phyloP scores from a whole-genome alignment of 2,113 vertebrate genomes.

The Serilophus lunatus region DNA sequence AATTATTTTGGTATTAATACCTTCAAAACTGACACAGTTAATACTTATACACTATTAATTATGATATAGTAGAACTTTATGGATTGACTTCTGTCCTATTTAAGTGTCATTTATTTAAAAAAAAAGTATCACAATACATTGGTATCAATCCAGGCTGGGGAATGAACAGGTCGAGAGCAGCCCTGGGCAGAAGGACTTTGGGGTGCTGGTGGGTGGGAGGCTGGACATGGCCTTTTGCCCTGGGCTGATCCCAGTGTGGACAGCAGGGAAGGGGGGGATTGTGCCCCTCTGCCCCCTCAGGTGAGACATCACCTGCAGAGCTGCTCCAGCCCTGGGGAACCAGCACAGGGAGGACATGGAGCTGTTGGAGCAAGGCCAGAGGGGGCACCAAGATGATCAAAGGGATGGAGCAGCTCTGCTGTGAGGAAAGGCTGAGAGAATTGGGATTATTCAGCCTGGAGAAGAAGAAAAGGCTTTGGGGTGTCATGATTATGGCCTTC shows the following conservation, averaged over 20 bases:
- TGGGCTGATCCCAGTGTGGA: not conserved
- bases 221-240: not conserved
- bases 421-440: not conserved
- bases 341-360: not conserved
- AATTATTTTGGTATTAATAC: not conserved
- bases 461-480: not conserved
- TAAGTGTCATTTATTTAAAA: not conserved
- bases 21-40: not conserved
- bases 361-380: not conserved
- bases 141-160: not conserved
- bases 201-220: not conserved
- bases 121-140: not conserved
- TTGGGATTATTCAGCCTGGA: not conserved
- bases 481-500: fast-evolving
- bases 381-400: not conserved
- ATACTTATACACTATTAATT: not conserved
- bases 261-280: not conserved
- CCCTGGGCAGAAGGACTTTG: not conserved
- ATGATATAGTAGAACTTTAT: not conserved
- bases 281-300: not conserved
- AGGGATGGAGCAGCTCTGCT: not conserved
- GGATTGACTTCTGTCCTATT: not conserved
- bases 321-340: not conserved
- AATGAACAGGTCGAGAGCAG: not conserved
- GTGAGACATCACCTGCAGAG: not conserved